Evolutionary conservation across 2,113 vertebrate species (phyloP), one percentile per base, ranked within the genome.

Genomic region (Lepisosteus osseus): DNA sequence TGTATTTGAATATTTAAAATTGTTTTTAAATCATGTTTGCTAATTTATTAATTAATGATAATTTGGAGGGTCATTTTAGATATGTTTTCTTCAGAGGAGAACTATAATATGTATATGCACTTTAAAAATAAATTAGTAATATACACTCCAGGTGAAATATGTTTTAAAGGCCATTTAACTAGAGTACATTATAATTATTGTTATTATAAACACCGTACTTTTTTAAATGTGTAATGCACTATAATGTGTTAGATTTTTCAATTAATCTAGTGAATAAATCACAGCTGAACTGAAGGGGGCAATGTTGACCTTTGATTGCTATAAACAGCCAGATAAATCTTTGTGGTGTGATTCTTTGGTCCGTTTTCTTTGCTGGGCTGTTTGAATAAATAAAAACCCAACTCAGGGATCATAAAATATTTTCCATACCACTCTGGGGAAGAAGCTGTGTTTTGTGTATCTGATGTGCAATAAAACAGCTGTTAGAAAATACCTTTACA

Each of bases 401-500:
- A 72, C 72, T 70, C 61, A 54, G 71, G 74, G 54, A 78, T 78
- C 76, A 78, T 79, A 83, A 85, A 83, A 70, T 51, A 69, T 72
- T 74, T 56, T 65, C 14, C 67, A 68, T 61, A 54, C 55, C 42
- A 65, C 79, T 79, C 77, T 54, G 64, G 78, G 80, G 80, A 86
- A 72, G 54, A 75, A n/a, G 55, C 62, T 66, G 54, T 56, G 14
- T 70, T 75, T 67, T 57, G 68, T 13, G 12, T 70, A 67, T 67
- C 73, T 75, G 63, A 70, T 75, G 70, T 70, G 73, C 59, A 51
- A 78, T 76, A 69, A 81, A 89, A 82, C 87, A 91, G 84, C 85
- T 91, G 87, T 86, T 86, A 83, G 87, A 87, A 91, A 90, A 91
- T 89, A 88, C 90, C 83, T 88, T 87, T 86, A 84, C 76, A 84